Conservation (phyloP, 1,140 invertebrate genomes). For the Aplysia californica region DNA sequence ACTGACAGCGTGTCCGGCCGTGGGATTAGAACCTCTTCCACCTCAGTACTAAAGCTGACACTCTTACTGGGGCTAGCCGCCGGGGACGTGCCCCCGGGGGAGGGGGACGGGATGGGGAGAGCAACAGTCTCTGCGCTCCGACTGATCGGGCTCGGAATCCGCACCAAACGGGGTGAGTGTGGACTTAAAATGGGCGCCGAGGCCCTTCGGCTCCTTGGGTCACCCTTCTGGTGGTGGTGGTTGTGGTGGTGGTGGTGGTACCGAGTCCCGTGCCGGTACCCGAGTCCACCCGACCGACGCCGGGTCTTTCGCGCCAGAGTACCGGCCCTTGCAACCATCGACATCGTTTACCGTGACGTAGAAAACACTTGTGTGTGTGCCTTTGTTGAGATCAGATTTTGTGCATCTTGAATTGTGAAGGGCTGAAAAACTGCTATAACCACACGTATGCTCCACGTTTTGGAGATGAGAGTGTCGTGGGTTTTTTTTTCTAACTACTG, state of each 20-base stretch:
- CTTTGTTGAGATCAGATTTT: no score
- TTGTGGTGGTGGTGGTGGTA: not conserved
- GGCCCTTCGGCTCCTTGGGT: constrained; percentile 22
- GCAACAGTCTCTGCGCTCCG: constrained; percentile 43
- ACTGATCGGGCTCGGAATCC: constrained; percentile 32
- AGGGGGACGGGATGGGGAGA: constrained; percentile 9
- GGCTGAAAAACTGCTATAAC: no score
- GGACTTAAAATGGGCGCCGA: constrained; percentile 39
- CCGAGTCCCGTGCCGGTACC: constrained; percentile 25
- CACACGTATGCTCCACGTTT: no score
- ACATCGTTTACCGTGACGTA: no score
- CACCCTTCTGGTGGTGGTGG: not conserved
- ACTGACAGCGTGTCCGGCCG: constrained; percentile 36
- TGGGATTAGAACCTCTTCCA: constrained; percentile 33
- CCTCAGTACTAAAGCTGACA: constrained; percentile 39
- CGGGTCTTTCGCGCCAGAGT: constrained; percentile 33
- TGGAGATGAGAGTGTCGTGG: no score
- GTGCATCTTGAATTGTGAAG: no score
- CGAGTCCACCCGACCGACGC: constrained; percentile 27
- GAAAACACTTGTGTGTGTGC: no score
- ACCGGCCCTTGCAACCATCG: constrained; percentile 29
- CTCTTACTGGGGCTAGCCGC: constrained; percentile 39
- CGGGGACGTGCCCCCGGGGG: no score
- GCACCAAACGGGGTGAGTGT: constrained; percentile 18
- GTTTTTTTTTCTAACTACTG: no score